Conservation (phyloP, 2,888 invertebrate genomes). For the Caenorhabditis macrosperma region DNA sequence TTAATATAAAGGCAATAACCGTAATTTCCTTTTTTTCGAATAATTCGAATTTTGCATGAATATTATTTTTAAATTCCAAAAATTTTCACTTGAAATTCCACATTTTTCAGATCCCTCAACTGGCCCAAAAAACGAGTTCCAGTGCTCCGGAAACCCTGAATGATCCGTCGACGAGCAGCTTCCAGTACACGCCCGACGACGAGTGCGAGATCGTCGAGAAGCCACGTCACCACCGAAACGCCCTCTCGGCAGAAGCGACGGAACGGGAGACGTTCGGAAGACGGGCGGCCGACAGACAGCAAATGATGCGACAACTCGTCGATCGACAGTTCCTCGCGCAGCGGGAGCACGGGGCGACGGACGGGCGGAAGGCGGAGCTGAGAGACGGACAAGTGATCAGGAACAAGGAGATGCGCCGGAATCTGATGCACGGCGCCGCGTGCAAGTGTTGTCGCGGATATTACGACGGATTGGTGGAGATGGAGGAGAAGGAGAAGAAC, state of each 20-base stretch:
- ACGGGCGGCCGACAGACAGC: conserved; percentile 20
- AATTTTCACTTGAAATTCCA: too few species aligned
- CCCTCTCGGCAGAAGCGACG: conserved; percentile 9
- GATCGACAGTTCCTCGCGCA: conserved; percentile 29
- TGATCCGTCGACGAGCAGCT: too few species aligned
- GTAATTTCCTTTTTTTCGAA: too few species aligned
- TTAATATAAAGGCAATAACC: too few species aligned
- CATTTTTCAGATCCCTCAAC: too few species aligned
- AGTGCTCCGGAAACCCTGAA: too few species aligned
- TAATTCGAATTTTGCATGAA: too few species aligned
- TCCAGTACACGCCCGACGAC: too few species aligned
- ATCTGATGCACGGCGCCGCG: conserved; percentile 66
- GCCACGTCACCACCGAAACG: not conserved
- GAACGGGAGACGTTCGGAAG: conserved; percentile 16
- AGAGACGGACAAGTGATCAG: conserved; percentile 50
- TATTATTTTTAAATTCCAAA: too few species aligned
- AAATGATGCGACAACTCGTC: conserved; percentile 37
- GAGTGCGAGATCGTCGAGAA: too few species aligned
- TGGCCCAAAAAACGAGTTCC: too few species aligned
- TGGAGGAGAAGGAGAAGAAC: conserved; percentile 54
- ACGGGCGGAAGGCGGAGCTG: conserved; percentile 20
- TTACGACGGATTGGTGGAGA: conserved; percentile 70
- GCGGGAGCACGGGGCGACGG: conserved; percentile 35
- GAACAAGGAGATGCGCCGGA: conserved; percentile 30
- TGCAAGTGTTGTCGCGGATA: conserved; percentile 71